Conservation (phyloP, 2,888 invertebrate species). For the Lasioglossum lativentre region DNA sequence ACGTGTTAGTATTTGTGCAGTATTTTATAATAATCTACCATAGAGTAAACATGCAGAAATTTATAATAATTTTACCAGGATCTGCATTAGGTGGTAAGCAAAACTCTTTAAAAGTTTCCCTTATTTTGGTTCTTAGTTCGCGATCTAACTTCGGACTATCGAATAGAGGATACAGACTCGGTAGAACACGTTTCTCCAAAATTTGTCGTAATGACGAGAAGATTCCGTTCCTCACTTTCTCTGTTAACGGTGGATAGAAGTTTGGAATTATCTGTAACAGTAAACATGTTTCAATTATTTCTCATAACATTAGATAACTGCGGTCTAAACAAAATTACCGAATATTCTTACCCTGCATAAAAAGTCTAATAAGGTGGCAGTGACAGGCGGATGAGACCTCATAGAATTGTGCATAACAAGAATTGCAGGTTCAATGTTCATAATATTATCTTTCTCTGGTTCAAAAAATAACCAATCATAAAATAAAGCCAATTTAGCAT, state of each 20-base stretch:
- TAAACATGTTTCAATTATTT: conserved; percentile 42
- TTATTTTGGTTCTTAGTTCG: conserved; percentile 92
- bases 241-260: conserved; percentile 92
- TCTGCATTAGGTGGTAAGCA: conserved; percentile 87
- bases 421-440: conserved; percentile 98
- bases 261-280: conserved; percentile 91
- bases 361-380: conserved; percentile 95
- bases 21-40: conserved; percentile 8
- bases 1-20: conserved; percentile 28
- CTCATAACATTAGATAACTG: conserved; percentile 4
- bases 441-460: conserved; percentile 95
- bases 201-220: conserved; percentile 94
- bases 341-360: conserved; percentile 88
- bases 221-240: conserved; percentile 92
- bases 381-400: conserved; percentile 95
- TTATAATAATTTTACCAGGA: conserved; percentile 82
- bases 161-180: conserved; percentile 93
- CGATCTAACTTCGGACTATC: conserved; percentile 95
- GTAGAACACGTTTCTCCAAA: conserved; percentile 95
- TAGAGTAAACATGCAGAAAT: conserved; percentile 42
- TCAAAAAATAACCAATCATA: conserved; percentile 98
- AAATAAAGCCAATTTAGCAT: conserved; percentile 96
- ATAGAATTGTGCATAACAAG: conserved; percentile 97
- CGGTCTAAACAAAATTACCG: too few species aligned
- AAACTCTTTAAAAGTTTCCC: conserved; percentile 97